These are phyloP conservation scores for Lasioglossum baleicum DNA, from an alignment of 1,140 invertebrate genomes.

Conservation along the genomic window DNA sequence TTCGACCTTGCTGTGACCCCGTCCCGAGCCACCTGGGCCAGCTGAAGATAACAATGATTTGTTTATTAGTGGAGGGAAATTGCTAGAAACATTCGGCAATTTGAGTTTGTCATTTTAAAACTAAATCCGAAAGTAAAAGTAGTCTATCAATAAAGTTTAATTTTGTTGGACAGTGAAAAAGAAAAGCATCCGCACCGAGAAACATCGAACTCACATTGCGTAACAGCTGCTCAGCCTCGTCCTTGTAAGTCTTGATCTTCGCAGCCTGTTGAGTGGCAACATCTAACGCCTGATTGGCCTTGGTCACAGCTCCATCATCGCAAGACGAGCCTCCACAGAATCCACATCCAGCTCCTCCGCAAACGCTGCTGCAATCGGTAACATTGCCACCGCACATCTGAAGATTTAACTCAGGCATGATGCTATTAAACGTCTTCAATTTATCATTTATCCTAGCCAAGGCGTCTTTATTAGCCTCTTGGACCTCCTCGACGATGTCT, in stretches of 20 bases:
- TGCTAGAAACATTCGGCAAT: too few species aligned
- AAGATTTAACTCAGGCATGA: constrained; percentile 92
- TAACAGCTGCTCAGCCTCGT: constrained; percentile 86
- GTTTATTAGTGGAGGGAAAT: neutral
- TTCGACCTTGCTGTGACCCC: constrained; percentile 81
- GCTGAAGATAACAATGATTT: constrained; percentile 73
- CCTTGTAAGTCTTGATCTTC: constrained; percentile 89
- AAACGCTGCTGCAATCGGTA: constrained; percentile 92
- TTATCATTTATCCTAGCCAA: constrained; percentile 84
- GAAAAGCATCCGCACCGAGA: too few species aligned
- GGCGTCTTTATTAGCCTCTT: constrained; percentile 85
- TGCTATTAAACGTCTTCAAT: constrained; percentile 84
- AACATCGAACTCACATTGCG: constrained; percentile 79
- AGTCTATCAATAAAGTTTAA: too few species aligned
- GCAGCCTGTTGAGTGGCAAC: constrained; percentile 91
- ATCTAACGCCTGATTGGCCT: constrained; percentile 91
- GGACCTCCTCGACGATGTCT: constrained; percentile 85
- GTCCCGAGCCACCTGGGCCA: constrained; percentile 82
- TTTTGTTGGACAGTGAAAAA: too few species aligned
- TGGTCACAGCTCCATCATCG: constrained; percentile 92
- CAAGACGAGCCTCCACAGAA: constrained; percentile 95
- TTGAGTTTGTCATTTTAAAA: too few species aligned
- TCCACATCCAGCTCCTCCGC: constrained; percentile 96
- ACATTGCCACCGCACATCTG: constrained; percentile 93
- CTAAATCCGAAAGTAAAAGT: too few species aligned